Evolutionary conservation across 92 coral and sea anemone genomes (phyloP), one percentile per base, ranked within the genome.

Genomic region (Zoanthus gigantus): DNA sequence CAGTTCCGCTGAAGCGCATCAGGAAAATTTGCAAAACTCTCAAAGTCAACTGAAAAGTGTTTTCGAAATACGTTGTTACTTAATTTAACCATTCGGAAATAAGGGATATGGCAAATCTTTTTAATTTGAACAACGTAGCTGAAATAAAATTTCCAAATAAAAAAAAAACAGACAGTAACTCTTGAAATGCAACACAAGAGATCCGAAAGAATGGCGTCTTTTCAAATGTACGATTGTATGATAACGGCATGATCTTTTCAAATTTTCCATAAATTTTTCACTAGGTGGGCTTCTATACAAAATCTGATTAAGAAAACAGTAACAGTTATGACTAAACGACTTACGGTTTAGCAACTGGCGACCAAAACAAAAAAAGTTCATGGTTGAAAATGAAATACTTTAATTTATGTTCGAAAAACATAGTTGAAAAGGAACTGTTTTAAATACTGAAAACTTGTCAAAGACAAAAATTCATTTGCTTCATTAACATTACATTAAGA

Each of bases 401-500:
- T 34, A 42, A 53, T 79, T 14, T 73, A 61, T 61, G 44, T 48
- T 66, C 50, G 71, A 66, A 4, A 80, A 61, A 42, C 28, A 42
- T 63, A 65, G 30, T 65, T 81, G 85, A 66, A 63, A 65, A 81
- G 58, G 9, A 46, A 45, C 52, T 46, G 57, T 65, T 45, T 68
- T 45, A 46, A 81, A 81, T 61, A 58, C 15, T 5, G 28, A 42
- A 81, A 81, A 81, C 57, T 71, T 61, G 23, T 65, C 54, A 63
- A 32, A 63, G 44, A 18, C 58, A 31, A 74, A 80, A 80, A 12
- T 63, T n/a, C 13, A 63, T 80, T 65, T 81, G 18, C 74, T 78
- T 34, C 56, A 78, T 37, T 68, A 66, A 78, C 52, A 78, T 78
- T 78, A 28, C 75, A 81, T 81, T 81, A 66, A 66, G 32, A 65